phyloP scores from a whole-genome alignment of 2,888 invertebrate genomes.

The Hecatera dysodea region DNA sequence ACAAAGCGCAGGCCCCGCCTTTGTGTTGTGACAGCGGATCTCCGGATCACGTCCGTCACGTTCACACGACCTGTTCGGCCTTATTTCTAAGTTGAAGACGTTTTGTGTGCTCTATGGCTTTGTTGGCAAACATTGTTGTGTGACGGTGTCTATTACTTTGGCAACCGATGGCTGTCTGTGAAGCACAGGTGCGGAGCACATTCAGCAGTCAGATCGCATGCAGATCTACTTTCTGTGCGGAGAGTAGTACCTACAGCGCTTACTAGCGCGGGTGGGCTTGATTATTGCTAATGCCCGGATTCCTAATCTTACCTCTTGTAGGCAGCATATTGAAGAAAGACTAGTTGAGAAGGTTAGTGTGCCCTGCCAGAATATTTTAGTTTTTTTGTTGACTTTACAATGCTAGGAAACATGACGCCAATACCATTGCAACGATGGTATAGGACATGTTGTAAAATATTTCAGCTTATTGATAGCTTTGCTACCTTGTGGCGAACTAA shows the following conservation, averaged over 20 bases:
- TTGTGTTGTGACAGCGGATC: conserved; percentile 65
- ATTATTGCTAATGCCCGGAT: neutral
- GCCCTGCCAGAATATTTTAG: no score
- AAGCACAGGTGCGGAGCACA: neutral
- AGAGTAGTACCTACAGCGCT: neutral
- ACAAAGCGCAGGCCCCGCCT: conserved; percentile 60
- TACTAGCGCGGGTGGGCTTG: neutral
- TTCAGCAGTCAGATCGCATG: neutral
- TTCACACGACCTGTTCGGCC: conserved; percentile 60
- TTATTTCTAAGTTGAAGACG: conserved; percentile 43
- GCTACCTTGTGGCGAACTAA: no score
- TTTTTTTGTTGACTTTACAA: no score
- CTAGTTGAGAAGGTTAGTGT: no score
- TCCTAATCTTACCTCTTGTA: no score
- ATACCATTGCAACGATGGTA: no score
- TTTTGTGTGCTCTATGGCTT: conserved; percentile 61
- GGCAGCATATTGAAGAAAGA: no score
- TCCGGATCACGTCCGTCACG: conserved; percentile 28
- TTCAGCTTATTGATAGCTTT: no score
- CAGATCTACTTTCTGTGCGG: neutral
- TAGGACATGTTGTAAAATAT: no score
- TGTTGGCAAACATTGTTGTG: conserved; percentile 53
- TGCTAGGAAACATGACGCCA: no score
- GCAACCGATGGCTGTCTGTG: conserved; percentile 6
- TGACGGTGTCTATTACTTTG: conserved; percentile 58